Conservation (phyloP, 2,888 invertebrate species). For the Formica aserva region DNA sequence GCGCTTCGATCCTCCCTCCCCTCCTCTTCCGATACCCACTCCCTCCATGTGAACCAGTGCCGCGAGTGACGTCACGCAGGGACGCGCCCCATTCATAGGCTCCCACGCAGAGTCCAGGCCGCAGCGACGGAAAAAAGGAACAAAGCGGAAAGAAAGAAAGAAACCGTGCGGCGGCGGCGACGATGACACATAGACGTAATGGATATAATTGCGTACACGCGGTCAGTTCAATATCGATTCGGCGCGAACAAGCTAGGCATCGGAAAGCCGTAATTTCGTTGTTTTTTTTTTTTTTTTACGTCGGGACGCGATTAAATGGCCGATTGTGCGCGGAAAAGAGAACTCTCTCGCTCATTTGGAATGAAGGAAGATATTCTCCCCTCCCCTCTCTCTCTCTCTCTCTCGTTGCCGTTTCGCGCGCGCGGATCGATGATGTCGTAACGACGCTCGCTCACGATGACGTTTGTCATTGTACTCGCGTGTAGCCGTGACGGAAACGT, state of each 20-base stretch:
- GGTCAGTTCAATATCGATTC: slow-evolving; percentile 26
- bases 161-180: slow-evolving; percentile 58
- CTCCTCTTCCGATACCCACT: slow-evolving; percentile 48
- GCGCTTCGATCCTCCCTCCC: slow-evolving; percentile 44
- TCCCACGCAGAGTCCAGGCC: slow-evolving; percentile 78
- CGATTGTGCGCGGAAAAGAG: slow-evolving; percentile 42
- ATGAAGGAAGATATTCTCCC: neutral
- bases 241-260: neutral
- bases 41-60: slow-evolving; percentile 64
- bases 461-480: slow-evolving; percentile 75
- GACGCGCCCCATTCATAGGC: slow-evolving; percentile 84
- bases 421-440: slow-evolving; percentile 73
- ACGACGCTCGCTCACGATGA: slow-evolving; percentile 66
- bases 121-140: slow-evolving; percentile 53
- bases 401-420: slow-evolving; percentile 28
- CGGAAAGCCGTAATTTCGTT: slow-evolving; percentile 27
- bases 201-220: slow-evolving; percentile 3
- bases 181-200: neutral
- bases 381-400: neutral
- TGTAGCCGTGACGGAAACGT: slow-evolving; percentile 62
- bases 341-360: neutral
- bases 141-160: slow-evolving; percentile 48
- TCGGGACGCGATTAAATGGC: slow-evolving; percentile 55
- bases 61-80: slow-evolving; percentile 83
- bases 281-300: slow-evolving; percentile 25